Conservation (phyloP, 1,140 invertebrate genomes). For the Euschistus heros region DNA sequence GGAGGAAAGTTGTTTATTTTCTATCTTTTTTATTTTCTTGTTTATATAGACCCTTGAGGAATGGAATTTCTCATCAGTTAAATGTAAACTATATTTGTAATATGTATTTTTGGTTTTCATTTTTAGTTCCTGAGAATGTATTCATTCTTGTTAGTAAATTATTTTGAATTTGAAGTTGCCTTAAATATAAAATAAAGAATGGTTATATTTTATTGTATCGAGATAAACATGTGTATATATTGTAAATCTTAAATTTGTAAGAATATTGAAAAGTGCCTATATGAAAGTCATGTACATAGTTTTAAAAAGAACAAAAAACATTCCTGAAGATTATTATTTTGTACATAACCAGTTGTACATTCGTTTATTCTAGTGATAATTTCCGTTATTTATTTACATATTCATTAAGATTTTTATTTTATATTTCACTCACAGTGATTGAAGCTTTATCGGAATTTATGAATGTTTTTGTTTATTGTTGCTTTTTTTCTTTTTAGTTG, state of each 20-base stretch:
- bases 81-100: neutral
- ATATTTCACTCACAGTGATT: neutral
- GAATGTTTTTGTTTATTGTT: neutral
- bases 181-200: neutral
- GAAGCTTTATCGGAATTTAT: neutral
- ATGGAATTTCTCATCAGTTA: no score
- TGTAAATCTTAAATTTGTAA: neutral
- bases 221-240: slow-evolving; percentile 2
- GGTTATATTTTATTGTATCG: neutral
- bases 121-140: neutral
- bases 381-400: neutral
- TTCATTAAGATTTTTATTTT: neutral
- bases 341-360: slow-evolving; percentile 5
- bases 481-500: slow-evolving; percentile 4
- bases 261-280: slow-evolving; percentile 5
- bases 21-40: neutral
- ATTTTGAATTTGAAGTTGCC: neutral
- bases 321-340: neutral
- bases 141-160: neutral
- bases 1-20: no score
- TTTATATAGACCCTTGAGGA: neutral
- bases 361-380: neutral
- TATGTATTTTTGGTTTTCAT: neutral
- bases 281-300: neutral
- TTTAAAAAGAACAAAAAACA: slow-evolving; percentile 6